Percentiles rank a stretch among this genome's conserved stretches.
Conservation (phyloP, 2,797 vertebrate species). For the Darevskia nairensis region DNA sequence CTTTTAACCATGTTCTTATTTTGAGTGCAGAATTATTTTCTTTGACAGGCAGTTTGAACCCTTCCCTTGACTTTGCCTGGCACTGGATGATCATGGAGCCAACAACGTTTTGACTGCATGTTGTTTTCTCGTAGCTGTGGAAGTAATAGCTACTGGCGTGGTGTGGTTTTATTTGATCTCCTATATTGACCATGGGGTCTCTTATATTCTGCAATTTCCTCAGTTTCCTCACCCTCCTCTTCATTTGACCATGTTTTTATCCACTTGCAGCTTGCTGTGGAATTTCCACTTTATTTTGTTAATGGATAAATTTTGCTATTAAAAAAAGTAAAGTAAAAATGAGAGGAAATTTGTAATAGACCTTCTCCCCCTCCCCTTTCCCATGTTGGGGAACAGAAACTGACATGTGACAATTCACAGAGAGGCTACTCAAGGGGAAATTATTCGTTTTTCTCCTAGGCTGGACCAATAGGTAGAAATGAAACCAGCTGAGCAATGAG, state of each 20-base stretch:
- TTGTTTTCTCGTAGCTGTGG: neutral
- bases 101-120: neutral
- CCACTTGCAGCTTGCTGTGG: neutral
- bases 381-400: too few species aligned
- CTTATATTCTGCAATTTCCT: neutral
- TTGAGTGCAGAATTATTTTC: constrained; percentile 57
- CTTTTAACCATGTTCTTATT: constrained; percentile 31
- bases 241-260: neutral
- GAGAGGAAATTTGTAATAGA: neutral
- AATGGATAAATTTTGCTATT: neutral
- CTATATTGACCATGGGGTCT: neutral
- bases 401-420: too few species aligned
- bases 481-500: too few species aligned
- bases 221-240: too few species aligned
- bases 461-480: too few species aligned
- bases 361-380: neutral
- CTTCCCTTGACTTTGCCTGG: constrained; percentile 21
- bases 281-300: constrained; percentile 1
- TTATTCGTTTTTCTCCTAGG: too few species aligned
- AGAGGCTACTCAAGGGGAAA: too few species aligned
- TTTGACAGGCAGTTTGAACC: constrained; percentile 47
- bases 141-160: constrained; percentile 18
- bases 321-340: neutral
- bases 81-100: constrained; percentile 32
- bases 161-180: constrained; percentile 2